Evolutionary conservation across 2,888 invertebrate species (phyloP).

Genomic region (Drosophila lutescens): DNA sequence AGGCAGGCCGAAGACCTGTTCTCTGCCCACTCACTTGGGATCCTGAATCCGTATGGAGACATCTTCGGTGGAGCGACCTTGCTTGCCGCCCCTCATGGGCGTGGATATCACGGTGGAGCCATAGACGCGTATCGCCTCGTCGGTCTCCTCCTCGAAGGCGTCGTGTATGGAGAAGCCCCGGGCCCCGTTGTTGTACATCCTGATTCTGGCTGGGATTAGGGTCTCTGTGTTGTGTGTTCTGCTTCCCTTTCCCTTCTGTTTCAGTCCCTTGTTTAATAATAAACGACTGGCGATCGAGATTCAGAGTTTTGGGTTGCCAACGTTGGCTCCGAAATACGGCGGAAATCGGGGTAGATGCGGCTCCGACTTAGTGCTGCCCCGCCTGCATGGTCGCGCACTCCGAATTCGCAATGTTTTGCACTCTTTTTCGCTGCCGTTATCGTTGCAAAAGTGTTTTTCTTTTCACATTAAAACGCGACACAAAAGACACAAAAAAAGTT

Average conservation of each 20-base stretch:
- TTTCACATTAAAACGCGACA: constrained; percentile 68
- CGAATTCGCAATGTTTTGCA: constrained; percentile 33
- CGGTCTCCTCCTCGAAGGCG: constrained; percentile 93
- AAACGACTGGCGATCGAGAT: constrained; percentile 27
- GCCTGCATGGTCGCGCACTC: constrained; percentile 58
- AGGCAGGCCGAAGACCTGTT: constrained; percentile 42
- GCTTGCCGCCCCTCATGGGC: constrained; percentile 86
- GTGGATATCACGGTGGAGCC: constrained; percentile 90
- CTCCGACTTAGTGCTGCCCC: constrained; percentile 38
- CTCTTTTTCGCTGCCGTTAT: constrained; percentile 40
- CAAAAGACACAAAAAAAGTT: constrained; percentile 53
- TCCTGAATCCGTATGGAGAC: constrained; percentile 85
- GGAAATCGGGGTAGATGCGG: constrained; percentile 20
- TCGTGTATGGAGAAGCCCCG: constrained; percentile 91
- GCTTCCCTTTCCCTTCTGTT: constrained; percentile 34
- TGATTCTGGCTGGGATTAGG: constrained; percentile 6
- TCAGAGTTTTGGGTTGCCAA: constrained; percentile 32
- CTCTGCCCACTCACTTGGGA: constrained; percentile 82
- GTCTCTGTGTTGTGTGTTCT: neutral
- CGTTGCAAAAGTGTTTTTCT: constrained; percentile 62
- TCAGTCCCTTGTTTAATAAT: constrained; percentile 42
- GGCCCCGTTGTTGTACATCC: constrained; percentile 74
- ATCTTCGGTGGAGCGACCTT: constrained; percentile 86
- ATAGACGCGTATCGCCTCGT: constrained; percentile 92
- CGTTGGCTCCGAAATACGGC: constrained; percentile 19